A percentile compares a stretch with the other conserved stretches of the same genome.
phyloP scores from a whole-genome alignment of 2,888 invertebrate genomes.

The Dioctria rufipes region DNA sequence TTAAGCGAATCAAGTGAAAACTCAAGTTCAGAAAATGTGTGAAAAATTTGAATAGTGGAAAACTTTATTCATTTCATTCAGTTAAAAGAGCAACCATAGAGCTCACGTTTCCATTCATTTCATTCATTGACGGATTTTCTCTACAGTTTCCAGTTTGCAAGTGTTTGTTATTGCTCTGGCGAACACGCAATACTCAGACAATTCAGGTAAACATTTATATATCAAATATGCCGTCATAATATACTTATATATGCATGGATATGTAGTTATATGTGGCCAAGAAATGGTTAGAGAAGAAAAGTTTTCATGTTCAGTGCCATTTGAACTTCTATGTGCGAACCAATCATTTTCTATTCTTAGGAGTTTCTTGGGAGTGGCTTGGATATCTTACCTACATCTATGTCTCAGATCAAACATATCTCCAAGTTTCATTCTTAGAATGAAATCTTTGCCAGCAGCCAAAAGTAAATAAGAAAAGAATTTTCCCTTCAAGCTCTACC shows the following conservation, averaged over 20 bases:
- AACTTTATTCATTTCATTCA: too few relatives aligned
- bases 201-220: neutral
- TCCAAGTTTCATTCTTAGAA: constrained; percentile 21
- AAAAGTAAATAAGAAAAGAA: constrained; percentile 30
- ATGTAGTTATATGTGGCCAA: too few relatives aligned
- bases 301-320: neutral
- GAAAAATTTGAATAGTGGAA: too few relatives aligned
- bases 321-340: constrained; percentile 8
- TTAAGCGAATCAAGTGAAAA: too few relatives aligned
- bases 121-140: too few relatives aligned
- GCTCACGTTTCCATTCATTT: too few relatives aligned
- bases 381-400: constrained; percentile 2
- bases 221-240: too few relatives aligned
- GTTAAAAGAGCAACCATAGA: too few relatives aligned
- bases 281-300: neutral
- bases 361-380: constrained; percentile 32
- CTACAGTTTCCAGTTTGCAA: too few relatives aligned
- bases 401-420: constrained; percentile 10
- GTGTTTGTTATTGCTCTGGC: too few relatives aligned
- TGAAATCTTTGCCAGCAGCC: neutral
- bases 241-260: too few relatives aligned
- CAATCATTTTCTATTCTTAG: constrained; percentile 29
- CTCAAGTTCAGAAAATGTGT: too few relatives aligned
- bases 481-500: neutral
- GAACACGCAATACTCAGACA: neutral